Evolutionary conservation across 2,888 invertebrate species (phyloP), one percentile per base, ranked within the genome.

Genomic region (Synanthedon vespiformis): DNA sequence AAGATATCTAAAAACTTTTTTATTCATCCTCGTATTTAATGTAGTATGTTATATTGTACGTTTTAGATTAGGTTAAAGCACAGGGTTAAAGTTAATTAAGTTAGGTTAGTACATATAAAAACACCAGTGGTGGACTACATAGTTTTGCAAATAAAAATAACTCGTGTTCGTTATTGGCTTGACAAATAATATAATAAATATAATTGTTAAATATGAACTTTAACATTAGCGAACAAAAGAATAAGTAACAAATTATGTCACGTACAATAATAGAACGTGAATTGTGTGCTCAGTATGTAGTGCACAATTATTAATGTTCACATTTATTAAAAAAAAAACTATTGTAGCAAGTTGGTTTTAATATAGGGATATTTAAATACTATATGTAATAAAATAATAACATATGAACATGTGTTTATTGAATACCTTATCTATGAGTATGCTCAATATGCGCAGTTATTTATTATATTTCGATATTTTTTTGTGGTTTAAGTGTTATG

Each of bases 261-360:
- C 64, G 67, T 66, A 67, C 79, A 79, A 74, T 73, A 71, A 75
- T 77, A 76, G 65, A 65, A 52, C 58, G 65, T 58, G 65, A 16
- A 18, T 16, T 48, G 48, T 48, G 12, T 48, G 22, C 48, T 16
- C 67, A 71, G 67, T 74, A 60, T 58, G 70, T 74, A 62, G 67
- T 74, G 68, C 58, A 61, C 61, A 72, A 22, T 22, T 22, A 5
- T 22, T 22, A 75, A 77, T 67, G 72, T 61, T 64, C 55, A 52
- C 50, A 51, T 44, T 54, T 52, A 48, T 53, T 2, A 4, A 59
- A 57, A 59, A 55, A 57, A 58, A 54, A 54, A 58, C 54, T 14
- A 40, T 18, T 34, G 52, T 41, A 51, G 48, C 22, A 52, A 41
- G 12, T 41, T 41, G n/a, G 41, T 13, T 13, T n/a, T 8, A 41